Conservation (phyloP, 2,888 invertebrate genomes). For the Tetranychus truncatus region DNA sequence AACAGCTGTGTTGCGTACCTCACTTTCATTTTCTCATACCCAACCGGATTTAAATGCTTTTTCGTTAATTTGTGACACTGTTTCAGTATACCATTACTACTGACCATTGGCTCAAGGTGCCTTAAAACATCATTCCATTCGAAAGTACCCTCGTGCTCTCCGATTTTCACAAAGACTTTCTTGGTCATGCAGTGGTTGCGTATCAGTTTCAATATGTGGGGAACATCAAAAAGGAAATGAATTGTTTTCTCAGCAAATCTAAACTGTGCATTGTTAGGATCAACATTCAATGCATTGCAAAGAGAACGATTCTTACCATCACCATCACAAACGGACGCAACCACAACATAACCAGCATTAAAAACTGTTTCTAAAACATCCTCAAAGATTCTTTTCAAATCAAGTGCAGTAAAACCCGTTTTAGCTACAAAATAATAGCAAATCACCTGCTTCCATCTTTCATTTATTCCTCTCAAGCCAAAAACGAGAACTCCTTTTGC, state of each 20-base stretch:
- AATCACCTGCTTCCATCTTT: not conserved
- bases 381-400: too few species aligned
- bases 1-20: too few species aligned
- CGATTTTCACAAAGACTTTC: not conserved
- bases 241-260: not conserved
- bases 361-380: too few species aligned
- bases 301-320: not conserved
- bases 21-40: not conserved
- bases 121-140: not conserved
- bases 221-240: not conserved
- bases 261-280: not conserved
- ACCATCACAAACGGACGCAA: too few species aligned
- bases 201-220: not conserved
- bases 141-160: not conserved
- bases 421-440: not conserved
- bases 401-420: too few species aligned
- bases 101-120: not conserved
- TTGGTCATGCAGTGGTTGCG: not conserved
- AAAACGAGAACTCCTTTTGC: not conserved
- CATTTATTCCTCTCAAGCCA: not conserved
- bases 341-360: too few species aligned
- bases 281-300: too few species aligned
- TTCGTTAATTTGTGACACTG: not conserved
- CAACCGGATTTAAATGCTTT: not conserved
- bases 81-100: not conserved